A percentile compares a stretch with the other conserved stretches of the same genome.
Conservation (phyloP, 2,888 invertebrate species). For the Empis livida region DNA sequence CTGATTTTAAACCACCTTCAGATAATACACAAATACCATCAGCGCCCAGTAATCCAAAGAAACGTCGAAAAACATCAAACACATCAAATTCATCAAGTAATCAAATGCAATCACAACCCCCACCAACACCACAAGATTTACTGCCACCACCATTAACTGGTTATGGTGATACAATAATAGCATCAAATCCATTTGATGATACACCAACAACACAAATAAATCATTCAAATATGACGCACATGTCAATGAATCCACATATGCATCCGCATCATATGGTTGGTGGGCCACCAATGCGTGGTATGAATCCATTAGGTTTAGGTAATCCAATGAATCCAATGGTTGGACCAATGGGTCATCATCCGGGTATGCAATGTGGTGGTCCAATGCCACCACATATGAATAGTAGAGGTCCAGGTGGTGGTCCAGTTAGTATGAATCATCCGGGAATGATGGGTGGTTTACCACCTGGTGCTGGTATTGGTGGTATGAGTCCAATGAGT, state of each 20-base stretch:
- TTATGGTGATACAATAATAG: constrained; percentile 87
- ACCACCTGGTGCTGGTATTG: constrained; percentile 28
- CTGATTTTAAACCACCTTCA: constrained; percentile 56
- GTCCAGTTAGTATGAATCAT: constrained; percentile 43
- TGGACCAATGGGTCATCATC: constrained; percentile 13
- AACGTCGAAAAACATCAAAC: constrained; percentile 69
- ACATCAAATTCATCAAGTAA: constrained; percentile 44
- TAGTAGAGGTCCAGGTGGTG: constrained; percentile 33
- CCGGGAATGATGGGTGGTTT: constrained; percentile 37
- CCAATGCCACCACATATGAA: constrained; percentile 32
- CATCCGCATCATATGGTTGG: constrained; percentile 39
- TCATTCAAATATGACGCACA: constrained; percentile 52
- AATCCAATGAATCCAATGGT: constrained; percentile 17
- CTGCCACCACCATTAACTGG: constrained; percentile 66
- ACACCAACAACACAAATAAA: constrained; percentile 49
- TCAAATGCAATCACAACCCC: constrained; percentile 51
- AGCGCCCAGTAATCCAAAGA: constrained; percentile 74
- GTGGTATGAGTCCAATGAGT: constrained; percentile 42
- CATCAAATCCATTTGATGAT: constrained; percentile 91
- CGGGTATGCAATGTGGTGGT: constrained; percentile 23
- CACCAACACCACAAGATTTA: constrained; percentile 63
- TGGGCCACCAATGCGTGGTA: constrained; percentile 36
- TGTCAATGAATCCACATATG: constrained; percentile 40
- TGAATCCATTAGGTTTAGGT: constrained; percentile 31
- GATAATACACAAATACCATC: constrained; percentile 58